Percentiles rank a stretch among this genome's conserved stretches.
Conservation (phyloP, 2,888 invertebrate species). For the Brachyopa scutellaris region DNA sequence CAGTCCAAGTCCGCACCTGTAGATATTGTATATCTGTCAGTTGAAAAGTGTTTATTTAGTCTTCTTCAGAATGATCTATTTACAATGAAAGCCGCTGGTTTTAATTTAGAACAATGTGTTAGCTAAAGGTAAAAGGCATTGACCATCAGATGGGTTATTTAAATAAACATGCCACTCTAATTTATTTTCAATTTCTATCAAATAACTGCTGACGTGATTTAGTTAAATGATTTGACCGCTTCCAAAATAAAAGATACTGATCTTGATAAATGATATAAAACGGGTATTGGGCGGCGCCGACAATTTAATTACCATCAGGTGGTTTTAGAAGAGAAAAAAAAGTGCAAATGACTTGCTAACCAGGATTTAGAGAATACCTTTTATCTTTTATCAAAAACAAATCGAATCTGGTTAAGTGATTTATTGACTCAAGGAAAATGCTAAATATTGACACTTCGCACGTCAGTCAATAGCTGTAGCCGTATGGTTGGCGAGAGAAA, state of each 20-base stretch:
- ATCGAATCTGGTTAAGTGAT: too few species aligned
- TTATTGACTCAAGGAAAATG: too few species aligned
- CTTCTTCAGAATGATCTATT: not conserved
- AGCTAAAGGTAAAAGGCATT: slow-evolving; percentile 7
- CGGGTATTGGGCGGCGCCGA: not conserved
- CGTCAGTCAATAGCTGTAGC: too few species aligned
- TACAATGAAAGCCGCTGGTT: not conserved
- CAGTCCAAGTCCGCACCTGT: not conserved
- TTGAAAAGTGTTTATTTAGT: too few species aligned
- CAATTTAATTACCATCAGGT: not conserved
- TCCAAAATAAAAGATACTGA: not conserved
- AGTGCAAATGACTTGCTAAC: not conserved
- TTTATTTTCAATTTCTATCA: not conserved
- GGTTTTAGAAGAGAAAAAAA: not conserved
- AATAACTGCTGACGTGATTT: not conserved
- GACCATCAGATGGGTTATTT: not conserved
- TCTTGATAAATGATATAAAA: not conserved
- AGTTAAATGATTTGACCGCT: not conserved
- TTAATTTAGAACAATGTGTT: not conserved
- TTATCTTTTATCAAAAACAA: too few species aligned
- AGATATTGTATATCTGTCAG: not conserved
- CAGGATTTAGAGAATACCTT: too few species aligned
- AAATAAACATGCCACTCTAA: not conserved
- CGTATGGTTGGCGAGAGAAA: too few species aligned
- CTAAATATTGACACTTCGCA: too few species aligned